Base-by-base conservation (phyloP, 1,140 invertebrate species). In the Meloidogyne hapla region DNA sequence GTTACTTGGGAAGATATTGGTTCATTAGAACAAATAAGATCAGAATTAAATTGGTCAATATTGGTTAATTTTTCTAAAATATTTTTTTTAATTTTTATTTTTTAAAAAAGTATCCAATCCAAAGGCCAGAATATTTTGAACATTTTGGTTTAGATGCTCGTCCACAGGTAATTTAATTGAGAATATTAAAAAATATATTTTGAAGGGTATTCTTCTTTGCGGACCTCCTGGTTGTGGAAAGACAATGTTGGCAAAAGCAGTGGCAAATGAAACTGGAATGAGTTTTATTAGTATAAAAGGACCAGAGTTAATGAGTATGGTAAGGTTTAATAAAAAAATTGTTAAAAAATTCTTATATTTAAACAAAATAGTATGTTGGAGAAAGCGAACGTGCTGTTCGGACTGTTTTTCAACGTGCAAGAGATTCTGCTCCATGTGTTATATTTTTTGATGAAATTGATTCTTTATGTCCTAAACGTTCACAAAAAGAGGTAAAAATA, bases 381-480 rank as follows among this genome's bases (percentile, higher is more conserved):
- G 97, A 99, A 89, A 98, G 95, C 90, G 97, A 99, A 89, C 91
- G 93, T 83, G 94, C 94, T 4, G 94, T 99, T 0, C 89, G 97
- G 48, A 92, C 94, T 26, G 94, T 95, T 83, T 99, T 99, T 87
- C 91, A 94, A 85, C 90, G 95, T 79, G 97, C 96, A 0, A 88
- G 93, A 63, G 96, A 96, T 88, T 97, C 95, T 0, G 91, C 94
- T 0, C 97, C 97, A 0, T 99, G 96, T 89, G 94, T 99, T 15
- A 98, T 99, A 86, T 99, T 99, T 89, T 99, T 99, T 88, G 97
- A 99, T 88, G 97, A 99, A 89, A 91, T 99, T 78, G 97, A 99
- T 89, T 93, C 96, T 0, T 87, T 99, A 25, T 98, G 95, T 88
- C 95, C 95, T 0, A 92, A 92, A 83, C 90, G 96, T 86, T 92